These are phyloP conservation scores for Eupsittula cactorum DNA, from an alignment of 2,113 vertebrate genomes.

Conservation along the genomic window DNA sequence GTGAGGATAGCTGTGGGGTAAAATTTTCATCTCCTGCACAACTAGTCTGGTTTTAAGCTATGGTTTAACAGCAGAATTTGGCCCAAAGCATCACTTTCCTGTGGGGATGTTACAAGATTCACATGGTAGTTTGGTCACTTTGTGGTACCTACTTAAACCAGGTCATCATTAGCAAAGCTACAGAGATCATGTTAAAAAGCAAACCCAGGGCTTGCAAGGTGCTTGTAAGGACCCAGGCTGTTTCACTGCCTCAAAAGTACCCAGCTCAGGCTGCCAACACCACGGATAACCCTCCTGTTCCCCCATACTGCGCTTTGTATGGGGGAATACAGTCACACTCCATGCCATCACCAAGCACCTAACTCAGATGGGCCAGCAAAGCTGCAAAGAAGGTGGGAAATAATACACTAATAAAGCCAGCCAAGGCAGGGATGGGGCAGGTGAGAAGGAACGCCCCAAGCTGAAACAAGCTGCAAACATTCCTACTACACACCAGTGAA, in stretches of 20 bases:
- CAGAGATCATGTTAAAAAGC: background rate
- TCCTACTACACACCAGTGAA: background rate
- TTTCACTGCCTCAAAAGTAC: background rate
- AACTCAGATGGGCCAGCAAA: background rate
- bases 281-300: background rate
- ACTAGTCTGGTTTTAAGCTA: background rate
- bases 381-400: background rate
- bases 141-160: background rate
- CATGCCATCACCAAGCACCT: rapidly evolving
- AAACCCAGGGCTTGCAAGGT: background rate
- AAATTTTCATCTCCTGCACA: background rate
- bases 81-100: background rate
- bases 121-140: background rate
- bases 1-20: background rate
- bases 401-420: background rate
- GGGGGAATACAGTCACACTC: too few species aligned
- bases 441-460: background rate
- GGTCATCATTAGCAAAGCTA: background rate
- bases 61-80: background rate
- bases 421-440: background rate
- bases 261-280: background rate
- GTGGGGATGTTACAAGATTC: background rate
- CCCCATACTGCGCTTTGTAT: rapidly evolving
- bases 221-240: background rate
- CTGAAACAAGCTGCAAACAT: background rate